Evolutionary conservation across 1,140 invertebrate species (phyloP).

Genomic region (Asobara japonica): DNA sequence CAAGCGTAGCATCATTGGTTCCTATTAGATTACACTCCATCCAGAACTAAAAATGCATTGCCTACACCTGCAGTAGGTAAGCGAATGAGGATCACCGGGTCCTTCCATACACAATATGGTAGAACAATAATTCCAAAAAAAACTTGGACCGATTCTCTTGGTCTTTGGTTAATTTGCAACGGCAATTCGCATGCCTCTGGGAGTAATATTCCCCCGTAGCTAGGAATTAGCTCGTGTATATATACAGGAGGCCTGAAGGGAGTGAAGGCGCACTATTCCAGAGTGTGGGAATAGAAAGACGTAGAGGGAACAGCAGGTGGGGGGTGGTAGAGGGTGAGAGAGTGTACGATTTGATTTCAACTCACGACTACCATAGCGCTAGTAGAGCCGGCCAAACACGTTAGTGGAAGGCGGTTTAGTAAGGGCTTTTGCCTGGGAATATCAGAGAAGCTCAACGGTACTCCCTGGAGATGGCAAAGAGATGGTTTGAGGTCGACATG

Average conservation of each 20-base stretch:
- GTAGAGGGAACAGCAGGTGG: not conserved
- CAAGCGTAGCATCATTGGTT: too few species aligned
- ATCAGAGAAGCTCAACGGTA: constrained; percentile 35
- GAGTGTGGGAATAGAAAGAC: constrained; percentile 10
- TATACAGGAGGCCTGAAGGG: not conserved
- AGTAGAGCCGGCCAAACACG: constrained; percentile 19
- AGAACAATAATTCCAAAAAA: not conserved
- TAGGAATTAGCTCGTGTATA: constrained; percentile 28
- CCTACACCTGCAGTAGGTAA: too few species aligned
- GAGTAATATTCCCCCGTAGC: constrained; percentile 29
- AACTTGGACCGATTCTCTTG: not conserved
- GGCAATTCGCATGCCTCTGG: constrained; percentile 17
- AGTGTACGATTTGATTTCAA: constrained; percentile 32
- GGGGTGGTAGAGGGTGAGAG: not conserved
- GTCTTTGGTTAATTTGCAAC: not conserved
- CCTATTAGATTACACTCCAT: too few species aligned
- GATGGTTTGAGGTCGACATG: constrained; percentile 26
- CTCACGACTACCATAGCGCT: constrained; percentile 5
- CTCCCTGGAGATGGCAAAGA: constrained; percentile 44
- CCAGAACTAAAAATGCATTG: too few species aligned
- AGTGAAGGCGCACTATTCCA: not conserved
- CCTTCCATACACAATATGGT: too few species aligned
- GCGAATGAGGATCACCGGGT: too few species aligned
- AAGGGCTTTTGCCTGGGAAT: constrained; percentile 24
- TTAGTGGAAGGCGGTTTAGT: constrained; percentile 24